Evolutionary conservation across 2,888 invertebrate species (phyloP).

Genomic region (Eutolmus rufibarbis): DNA sequence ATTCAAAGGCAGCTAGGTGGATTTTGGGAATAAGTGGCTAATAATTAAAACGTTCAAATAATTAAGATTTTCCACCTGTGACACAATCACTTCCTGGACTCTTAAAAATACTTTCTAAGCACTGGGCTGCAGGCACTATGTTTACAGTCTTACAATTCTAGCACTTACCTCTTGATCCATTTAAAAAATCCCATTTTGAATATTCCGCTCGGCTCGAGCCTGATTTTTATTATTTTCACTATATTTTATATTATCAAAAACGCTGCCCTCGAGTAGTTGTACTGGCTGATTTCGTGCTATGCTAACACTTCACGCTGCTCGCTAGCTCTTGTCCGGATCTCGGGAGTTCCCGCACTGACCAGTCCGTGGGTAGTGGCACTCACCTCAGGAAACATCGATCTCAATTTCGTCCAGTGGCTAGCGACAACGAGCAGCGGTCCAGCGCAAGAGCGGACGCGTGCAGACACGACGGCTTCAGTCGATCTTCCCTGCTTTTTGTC

Average conservation of each 20-base stretch:
- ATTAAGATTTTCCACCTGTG: neutral
- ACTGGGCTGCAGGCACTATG: neutral
- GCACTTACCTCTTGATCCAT: constrained; percentile 29
- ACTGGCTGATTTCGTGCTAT: neutral
- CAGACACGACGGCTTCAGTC: neutral
- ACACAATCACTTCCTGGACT: neutral
- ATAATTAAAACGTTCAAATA: neutral
- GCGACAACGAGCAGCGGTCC: neutral
- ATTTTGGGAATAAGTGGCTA: neutral
- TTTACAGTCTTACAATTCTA: neutral
- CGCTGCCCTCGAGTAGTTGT: neutral
- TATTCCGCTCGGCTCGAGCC: neutral
- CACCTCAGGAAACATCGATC: neutral
- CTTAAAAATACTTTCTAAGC: neutral
- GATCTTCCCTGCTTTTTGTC: neutral
- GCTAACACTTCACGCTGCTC: neutral
- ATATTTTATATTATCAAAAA: neutral
- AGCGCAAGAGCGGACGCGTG: neutral
- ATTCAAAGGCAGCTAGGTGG: constrained; percentile 27
- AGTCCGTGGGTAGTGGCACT: neutral
- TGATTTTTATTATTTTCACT: neutral
- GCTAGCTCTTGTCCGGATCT: neutral
- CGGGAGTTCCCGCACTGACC: neutral
- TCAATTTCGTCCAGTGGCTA: neutral
- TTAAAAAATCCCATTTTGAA: constrained; percentile 26